Conservation (phyloP, 1,140 invertebrate genomes). For the Eriocheir sinensis region DNA sequence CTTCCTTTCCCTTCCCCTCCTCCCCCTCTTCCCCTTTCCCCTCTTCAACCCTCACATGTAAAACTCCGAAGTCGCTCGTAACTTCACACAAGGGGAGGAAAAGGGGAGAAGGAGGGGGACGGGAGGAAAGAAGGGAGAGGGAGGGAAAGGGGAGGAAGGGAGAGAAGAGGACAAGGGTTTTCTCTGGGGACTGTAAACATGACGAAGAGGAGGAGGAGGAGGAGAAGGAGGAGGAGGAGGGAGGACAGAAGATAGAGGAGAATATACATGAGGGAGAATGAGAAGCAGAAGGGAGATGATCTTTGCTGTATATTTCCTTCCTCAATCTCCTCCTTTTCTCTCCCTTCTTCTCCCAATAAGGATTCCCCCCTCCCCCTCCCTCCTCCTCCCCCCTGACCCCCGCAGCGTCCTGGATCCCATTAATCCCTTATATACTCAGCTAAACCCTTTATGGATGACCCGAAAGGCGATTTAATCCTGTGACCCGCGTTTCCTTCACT, state of each 20-base stretch:
- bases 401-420: neutral
- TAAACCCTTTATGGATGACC: neutral
- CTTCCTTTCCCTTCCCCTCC: neutral
- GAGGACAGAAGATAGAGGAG: too few species aligned
- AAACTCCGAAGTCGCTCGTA: constrained; percentile 3
- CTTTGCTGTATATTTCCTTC: too few species aligned
- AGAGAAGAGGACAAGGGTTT: neutral
- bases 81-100: neutral
- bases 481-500: neutral
- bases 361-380: too few species aligned
- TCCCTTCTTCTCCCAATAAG: too few species aligned
- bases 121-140: neutral
- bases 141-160: neutral
- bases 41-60: constrained; percentile 31
- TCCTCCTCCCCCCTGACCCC: too few species aligned
- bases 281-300: too few species aligned
- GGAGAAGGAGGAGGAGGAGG: too few species aligned
- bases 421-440: neutral
- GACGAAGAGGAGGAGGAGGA: neutral
- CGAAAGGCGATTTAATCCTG: neutral
- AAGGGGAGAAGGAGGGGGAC: neutral
- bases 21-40: too few species aligned
- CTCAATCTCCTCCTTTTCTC: too few species aligned
- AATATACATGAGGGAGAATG: too few species aligned
- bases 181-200: neutral